Evolutionary conservation across 2,888 invertebrate genomes (phyloP), one percentile per base, ranked within the genome.

Genomic region (Chaitophorus viminalis): DNA sequence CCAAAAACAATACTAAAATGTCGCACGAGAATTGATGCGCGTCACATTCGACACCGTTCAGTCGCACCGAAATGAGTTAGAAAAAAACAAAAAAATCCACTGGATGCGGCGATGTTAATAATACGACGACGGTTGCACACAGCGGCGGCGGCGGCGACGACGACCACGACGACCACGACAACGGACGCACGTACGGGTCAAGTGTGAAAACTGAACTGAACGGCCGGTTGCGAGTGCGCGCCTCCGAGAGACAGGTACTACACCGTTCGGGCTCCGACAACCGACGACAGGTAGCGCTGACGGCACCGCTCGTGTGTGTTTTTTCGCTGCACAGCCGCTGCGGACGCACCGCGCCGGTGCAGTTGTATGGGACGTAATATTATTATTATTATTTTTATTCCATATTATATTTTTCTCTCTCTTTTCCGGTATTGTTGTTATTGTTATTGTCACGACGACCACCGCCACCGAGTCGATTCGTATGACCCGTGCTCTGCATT

Each of bases 191-290:
- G 21, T 3, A n/a, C 70, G 9, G 21, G 0, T 68, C 70, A 21
- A 78, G 46, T 52, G 46, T 52, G 29, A 70, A 78, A 86, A 86
- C 85, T 72, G 78, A 86, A 86, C 85, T 86, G 85, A 77, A 70
- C 36, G 74, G 9, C 18, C 78, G 78, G 52, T 52, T 68, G 70
- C 70, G 46, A 46, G 46, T 29, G 36, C 70, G 46, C 81, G 77
- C 70, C 33, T 36, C 14, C 70, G 78, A 65, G 77, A 78, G 82
- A 86, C 85, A 86, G 78, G 85, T 86, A 86, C 46, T n/a, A 21
- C 60, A 29, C n/a, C 74, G 77, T 21, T 65, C 31, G 3, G 25
- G 17, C 46, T 25, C 78, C 17, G 21, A 17, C 33, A 18, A 17
- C 70, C 85, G 85, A 25, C 85, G 54, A 11, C 0, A 21, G 3